A percentile compares a stretch with the other conserved stretches of the same genome.
Conservation (phyloP, 1,140 invertebrate species). For the Drosophila littoralis region DNA sequence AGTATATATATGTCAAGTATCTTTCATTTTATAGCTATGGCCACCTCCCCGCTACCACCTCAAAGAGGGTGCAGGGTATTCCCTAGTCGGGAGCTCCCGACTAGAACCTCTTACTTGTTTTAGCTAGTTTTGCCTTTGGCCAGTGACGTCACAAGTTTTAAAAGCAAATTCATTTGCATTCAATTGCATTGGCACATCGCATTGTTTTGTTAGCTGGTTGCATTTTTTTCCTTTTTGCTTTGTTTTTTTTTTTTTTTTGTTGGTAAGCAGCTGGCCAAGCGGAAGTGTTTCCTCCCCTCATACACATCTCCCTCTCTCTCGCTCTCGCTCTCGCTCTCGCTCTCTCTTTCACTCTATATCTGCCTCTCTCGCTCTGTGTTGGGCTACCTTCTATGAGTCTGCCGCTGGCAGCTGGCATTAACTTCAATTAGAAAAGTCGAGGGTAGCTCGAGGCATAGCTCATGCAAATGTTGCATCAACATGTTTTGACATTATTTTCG, state of each 20-base stretch:
- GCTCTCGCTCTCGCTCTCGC: neutral
- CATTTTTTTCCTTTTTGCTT: no score
- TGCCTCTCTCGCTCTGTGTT: constrained; percentile 11
- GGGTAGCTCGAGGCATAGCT: constrained; percentile 11
- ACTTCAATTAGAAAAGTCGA: constrained; percentile 31
- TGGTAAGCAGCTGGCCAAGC: constrained; percentile 38
- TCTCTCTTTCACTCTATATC: neutral
- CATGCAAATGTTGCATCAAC: neutral
- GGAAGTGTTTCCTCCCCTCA: constrained; percentile 40
- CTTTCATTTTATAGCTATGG: no score
- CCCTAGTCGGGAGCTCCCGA: no score
- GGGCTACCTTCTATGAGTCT: constrained; percentile 33
- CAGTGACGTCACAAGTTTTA: constrained; percentile 32
- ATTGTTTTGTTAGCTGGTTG: constrained; percentile 11
- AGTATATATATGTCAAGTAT: no score
- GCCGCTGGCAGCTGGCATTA: constrained; percentile 29
- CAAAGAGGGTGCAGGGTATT: no score
- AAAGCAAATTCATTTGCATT: constrained; percentile 38
- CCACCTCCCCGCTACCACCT: no score
- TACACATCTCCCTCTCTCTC: neutral
- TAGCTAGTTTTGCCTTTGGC: neutral
- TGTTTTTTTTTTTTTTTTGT: constrained; percentile 12
- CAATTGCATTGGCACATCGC: constrained; percentile 29
- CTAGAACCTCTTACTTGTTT: no score
- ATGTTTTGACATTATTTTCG: neutral